Evolutionary conservation across 2,888 invertebrate species (phyloP).

Genomic region (Pecten maximus): DNA sequence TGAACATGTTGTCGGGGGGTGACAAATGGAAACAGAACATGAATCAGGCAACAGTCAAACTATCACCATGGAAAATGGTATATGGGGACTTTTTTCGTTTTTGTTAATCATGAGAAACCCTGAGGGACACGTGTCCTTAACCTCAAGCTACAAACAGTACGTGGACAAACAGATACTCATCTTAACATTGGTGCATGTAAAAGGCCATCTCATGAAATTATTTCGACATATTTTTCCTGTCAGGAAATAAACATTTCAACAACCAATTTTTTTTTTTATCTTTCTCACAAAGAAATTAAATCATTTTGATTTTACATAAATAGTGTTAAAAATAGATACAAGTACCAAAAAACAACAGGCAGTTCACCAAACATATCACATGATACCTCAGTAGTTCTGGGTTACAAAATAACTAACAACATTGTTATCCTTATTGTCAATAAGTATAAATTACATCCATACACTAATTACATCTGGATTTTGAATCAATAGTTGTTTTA

Average conservation of each 20-base stretch:
- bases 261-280: constrained; percentile 1
- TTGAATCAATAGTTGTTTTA: not conserved
- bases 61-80: constrained; percentile 3
- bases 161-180: not conserved
- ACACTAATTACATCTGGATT: not conserved
- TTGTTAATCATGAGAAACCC: constrained; percentile 28
- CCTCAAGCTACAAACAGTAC: not conserved
- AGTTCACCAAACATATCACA: not conserved
- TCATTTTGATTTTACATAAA: constrained; percentile 19
- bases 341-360: not conserved
- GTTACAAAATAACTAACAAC: constrained; percentile 15
- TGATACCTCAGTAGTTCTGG: not conserved
- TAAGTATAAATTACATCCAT: not conserved
- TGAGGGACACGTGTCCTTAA: constrained; percentile 29
- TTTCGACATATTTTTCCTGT: not conserved
- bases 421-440: not conserved
- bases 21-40: constrained; percentile 1
- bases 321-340: constrained; percentile 22
- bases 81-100: not conserved
- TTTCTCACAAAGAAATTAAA: constrained; percentile 25
- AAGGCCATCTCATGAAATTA: constrained; percentile 35
- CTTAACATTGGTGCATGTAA: constrained; percentile 20
- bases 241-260: constrained; percentile 17
- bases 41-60: not conserved
- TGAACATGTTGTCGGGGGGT: not conserved